Percentiles rank a stretch among this genome's conserved stretches.
Evolutionary conservation across 2,888 invertebrate species (phyloP).

Genomic region (Trachelus iudaicus): DNA sequence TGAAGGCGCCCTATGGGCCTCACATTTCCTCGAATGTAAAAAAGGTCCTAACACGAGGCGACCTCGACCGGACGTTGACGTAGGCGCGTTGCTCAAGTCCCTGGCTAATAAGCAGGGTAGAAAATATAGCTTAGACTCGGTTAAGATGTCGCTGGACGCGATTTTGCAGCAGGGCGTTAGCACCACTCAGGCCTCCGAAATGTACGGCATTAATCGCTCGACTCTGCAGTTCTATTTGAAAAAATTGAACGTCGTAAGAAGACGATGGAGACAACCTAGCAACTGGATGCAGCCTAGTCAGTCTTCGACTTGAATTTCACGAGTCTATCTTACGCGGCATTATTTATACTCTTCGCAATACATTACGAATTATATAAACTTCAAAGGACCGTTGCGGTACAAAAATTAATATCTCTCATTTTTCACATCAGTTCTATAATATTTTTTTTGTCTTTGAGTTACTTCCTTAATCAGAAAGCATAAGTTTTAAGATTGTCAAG

Average conservation of each 20-base stretch:
- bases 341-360: background rate
- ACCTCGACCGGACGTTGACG: constrained; percentile 55
- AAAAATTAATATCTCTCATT: background rate
- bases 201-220: constrained; percentile 69
- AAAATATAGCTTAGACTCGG: constrained; percentile 67
- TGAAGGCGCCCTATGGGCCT: constrained; percentile 53
- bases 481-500: no score
- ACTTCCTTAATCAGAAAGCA: background rate
- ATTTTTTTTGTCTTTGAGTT: background rate
- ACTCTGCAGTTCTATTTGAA: constrained; percentile 69
- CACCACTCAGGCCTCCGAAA: constrained; percentile 67
- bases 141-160: constrained; percentile 67
- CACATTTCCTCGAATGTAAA: constrained; percentile 62
- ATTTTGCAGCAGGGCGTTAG: constrained; percentile 68
- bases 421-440: background rate
- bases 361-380: background rate
- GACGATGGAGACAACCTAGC: constrained; percentile 55
- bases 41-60: constrained; percentile 51
- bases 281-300: constrained; percentile 44
- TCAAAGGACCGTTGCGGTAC: background rate
- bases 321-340: background rate
- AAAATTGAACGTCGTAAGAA: constrained; percentile 68
- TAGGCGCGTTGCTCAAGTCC: constrained; percentile 61
- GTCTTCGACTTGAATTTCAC: constrained; percentile 28
- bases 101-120: constrained; percentile 62